A percentile compares a stretch with the other conserved stretches of the same genome.
These are phyloP conservation scores for Drosophila guanche DNA, from an alignment of 1,140 invertebrate species.

Conservation along the genomic window DNA sequence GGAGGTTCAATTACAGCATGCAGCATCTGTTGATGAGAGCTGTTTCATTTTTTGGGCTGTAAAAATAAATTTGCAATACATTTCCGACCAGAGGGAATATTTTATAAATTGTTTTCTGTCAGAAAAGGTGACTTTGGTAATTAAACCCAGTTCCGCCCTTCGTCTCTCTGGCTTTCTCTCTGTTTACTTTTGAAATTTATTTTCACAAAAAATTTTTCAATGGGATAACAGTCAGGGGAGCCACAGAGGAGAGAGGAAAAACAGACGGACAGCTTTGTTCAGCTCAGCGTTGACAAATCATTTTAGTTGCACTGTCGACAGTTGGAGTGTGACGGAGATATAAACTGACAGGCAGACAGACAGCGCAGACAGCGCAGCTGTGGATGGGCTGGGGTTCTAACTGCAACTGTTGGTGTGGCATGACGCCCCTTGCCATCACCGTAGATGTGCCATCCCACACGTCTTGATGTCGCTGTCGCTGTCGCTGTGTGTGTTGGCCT, in stretches of 20 bases:
- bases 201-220: conserved; percentile 14
- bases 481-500: conserved; percentile 16
- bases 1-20: no score
- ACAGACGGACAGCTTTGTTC: conserved; percentile 18
- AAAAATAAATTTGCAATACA: no score
- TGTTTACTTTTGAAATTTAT: conserved; percentile 3
- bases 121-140: no score
- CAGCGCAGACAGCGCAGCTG: conserved; percentile 21
- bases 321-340: conserved; percentile 39
- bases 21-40: no score
- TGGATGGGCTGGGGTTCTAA: neutral
- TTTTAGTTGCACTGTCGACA: conserved; percentile 58
- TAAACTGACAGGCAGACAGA: conserved; percentile 35
- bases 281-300: conserved; percentile 58
- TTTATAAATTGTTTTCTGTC: no score
- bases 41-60: no score
- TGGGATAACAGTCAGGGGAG: conserved; percentile 9
- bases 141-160: no score
- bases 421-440: conserved; percentile 21
- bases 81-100: no score
- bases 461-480: conserved; percentile 5
- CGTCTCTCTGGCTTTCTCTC: no score
- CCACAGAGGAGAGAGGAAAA: neutral
- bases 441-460: conserved; percentile 28
- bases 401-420: conserved; percentile 8